Evolutionary conservation across 2,888 invertebrate species (phyloP), one percentile per base, ranked within the genome.

Genomic region (Cacoxenus indagator): DNA sequence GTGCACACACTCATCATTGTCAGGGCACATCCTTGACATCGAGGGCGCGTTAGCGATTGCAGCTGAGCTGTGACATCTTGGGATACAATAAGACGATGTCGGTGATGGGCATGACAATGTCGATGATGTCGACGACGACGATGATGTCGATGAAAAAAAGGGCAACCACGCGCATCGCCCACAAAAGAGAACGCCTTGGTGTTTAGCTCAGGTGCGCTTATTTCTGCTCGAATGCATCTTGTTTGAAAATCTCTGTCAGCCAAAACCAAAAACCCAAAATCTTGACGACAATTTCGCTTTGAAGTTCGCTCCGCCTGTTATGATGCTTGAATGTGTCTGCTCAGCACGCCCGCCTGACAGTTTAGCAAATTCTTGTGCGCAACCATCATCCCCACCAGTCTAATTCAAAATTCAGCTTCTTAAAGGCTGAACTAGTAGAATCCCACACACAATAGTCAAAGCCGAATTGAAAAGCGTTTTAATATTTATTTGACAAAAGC

Each of bases 161-260:
- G 51, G 62, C 37, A 67, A 64, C 65, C 57, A 67, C 6, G 43
- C 65, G 48, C 51, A 29, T 17, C 65, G 65, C 65, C 48, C 48
- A 48, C 51, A 51, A 64, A 27, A 29, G 57, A 17, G 9, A 51
- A 51, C 43, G 24, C n/a, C 51, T 82, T 73, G 75, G 70, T 75
- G 82, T 80, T 72, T 73, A 71, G 78, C 86, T 80, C 86, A 85
- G 85, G 85, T 85, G 85, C 81, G 82, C 84, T 86, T 86, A 85
- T 81, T 83, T 81, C 75, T 78, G 85, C 86, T 85, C 76, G 83
- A 78, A 67, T 85, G 84, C 81, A 77, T 75, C 82, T 78, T 71
- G 84, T 83, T 79, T 83, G 84, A 81, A 37, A 31, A 37, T 61
- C 22, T 5, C 24, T 17, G 43, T 46, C 27, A 14, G 22, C n/a